These are phyloP conservation scores for Protonemura montana DNA, from an alignment of 2,888 invertebrate species.

Conservation along the genomic window DNA sequence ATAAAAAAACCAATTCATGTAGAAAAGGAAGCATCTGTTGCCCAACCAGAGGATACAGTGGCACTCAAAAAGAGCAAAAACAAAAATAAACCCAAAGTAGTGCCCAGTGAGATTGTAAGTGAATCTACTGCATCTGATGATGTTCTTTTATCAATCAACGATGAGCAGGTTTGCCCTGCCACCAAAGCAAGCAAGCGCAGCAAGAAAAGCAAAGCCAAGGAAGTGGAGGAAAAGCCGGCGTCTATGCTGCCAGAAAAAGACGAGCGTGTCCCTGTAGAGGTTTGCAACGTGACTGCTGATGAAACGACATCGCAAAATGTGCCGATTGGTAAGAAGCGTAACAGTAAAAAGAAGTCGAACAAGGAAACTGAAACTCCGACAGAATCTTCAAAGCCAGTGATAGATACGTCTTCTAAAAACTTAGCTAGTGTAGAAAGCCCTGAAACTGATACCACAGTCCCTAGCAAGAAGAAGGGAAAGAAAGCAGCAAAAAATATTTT, in stretches of 20 bases:
- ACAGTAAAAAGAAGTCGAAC: not conserved
- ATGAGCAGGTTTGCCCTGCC: not conserved
- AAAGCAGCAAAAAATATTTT: not conserved
- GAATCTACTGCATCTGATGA: not conserved
- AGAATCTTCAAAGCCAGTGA: not conserved
- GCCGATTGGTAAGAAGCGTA: not conserved
- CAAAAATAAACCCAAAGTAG: not conserved
- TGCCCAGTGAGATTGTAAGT: not conserved
- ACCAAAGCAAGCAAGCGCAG: not conserved
- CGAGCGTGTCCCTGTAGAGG: too few relatives aligned
- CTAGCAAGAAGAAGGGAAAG: conserved; percentile 24
- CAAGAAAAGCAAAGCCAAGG: not conserved
- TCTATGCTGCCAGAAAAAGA: too few relatives aligned
- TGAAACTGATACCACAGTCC: not conserved
- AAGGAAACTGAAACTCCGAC: not conserved
- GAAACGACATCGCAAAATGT: not conserved
- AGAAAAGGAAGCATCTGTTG: not conserved
- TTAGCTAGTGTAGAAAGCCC: not conserved
- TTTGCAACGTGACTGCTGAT: too few relatives aligned
- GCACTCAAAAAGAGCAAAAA: not conserved
- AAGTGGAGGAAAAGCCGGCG: too few relatives aligned
- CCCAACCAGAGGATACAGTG: not conserved
- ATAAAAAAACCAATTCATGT: not conserved
- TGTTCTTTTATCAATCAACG: not conserved
- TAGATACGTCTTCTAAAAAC: not conserved